Conservation (phyloP, 2,797 vertebrate species). For the Chelon labrosus region DNA sequence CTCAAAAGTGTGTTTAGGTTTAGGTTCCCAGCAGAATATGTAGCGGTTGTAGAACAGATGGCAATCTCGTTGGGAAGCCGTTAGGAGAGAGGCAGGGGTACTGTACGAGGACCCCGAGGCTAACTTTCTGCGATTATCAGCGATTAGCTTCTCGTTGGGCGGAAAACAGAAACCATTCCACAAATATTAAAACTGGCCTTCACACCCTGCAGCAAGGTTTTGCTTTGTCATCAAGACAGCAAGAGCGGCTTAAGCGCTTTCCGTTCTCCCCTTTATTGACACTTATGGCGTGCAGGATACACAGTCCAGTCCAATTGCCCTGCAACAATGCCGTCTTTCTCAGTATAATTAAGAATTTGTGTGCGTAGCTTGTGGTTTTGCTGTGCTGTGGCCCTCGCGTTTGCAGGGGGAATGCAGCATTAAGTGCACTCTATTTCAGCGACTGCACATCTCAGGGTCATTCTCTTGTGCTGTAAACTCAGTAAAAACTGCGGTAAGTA, state of each 20-base stretch:
- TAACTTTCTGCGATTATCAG: conserved; percentile 65
- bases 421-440: not conserved
- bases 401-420: not conserved
- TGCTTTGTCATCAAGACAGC: conserved; percentile 59
- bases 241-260: conserved; percentile 34
- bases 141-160: conserved; percentile 67
- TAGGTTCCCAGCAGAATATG: conserved; percentile 9
- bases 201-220: conserved; percentile 55
- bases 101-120: conserved; percentile 48
- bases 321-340: conserved; percentile 11
- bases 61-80: conserved; percentile 50
- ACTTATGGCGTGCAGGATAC: conserved; percentile 16
- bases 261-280: conserved; percentile 27
- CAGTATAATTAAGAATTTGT: not conserved
- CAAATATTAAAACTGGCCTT: conserved; percentile 34
- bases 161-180: conserved; percentile 46
- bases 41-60: conserved; percentile 59
- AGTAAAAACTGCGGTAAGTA: conserved; percentile 1
- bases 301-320: conserved; percentile 17
- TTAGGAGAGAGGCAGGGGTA: conserved; percentile 32
- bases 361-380: not conserved
- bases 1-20: conserved; percentile 13
- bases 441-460: not conserved
- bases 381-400: not conserved
- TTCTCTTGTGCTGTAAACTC: not conserved